Evolutionary conservation across 1,140 invertebrate genomes (phyloP), one percentile per base, ranked within the genome.

Genomic region (Sweltsa coloradensis): DNA sequence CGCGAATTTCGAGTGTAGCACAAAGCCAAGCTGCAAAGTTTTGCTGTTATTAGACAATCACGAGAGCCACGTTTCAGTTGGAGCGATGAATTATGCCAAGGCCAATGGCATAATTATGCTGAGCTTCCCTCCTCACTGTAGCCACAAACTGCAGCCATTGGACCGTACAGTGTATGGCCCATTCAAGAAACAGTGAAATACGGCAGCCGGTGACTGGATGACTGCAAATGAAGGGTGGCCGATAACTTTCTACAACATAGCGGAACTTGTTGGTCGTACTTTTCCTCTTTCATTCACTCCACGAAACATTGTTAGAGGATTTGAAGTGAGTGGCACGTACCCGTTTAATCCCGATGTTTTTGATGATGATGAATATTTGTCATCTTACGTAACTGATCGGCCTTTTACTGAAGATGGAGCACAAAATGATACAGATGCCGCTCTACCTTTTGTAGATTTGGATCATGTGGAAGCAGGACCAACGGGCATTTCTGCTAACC

Each of bases 101-200:
- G 52, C 58, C 51, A 63, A 57, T 55, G 56, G 54, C 13, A 63
- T 63, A 21, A 47, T 57, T 41, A 25, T 66, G 34, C 41, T 66
- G 18, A 58, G 63, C 54, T 61, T 70, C n/a, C 64, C 66, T 16
- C 57, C 62, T n/a, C 65, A 66, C 44, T 57, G 50, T 27, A 62
- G 54, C 41, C 60, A 65, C 22, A 63, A 59, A 46, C 49, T 65
- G 14, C 60, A 66, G 47, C 63, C 62, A 4, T 51, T 67, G 3
- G 64, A 66, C 48, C 34, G 29, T 31, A 24, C 34, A 46, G 50
- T 60, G 16, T 60, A 50, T 49, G 54, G 52, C 5, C 55, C 56
- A 22, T 54, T 53, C 21, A 60, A 60, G 43, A 37, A 5, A 37
- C 23, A 50, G 60, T 62, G 63, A 53, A 76, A 75, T 70, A 48